Evolutionary conservation across 2,797 vertebrate species (phyloP).

Genomic region (Adelosebastes latens): DNA sequence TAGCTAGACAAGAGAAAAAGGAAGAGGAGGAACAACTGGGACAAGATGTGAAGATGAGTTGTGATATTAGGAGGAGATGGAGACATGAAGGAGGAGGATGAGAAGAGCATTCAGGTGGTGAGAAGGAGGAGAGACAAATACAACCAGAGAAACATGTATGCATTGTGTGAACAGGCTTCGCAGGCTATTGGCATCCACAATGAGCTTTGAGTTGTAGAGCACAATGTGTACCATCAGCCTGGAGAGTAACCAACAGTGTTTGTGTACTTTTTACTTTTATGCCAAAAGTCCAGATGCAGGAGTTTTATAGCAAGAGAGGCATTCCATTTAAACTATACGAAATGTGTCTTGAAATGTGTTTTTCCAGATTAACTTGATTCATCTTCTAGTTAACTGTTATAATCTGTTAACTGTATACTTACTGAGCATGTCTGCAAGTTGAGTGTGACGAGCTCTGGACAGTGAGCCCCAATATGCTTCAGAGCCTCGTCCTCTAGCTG

Average conservation of each 20-base stretch:
- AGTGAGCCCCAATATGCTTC: slow-evolving; percentile 94
- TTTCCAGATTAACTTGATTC: not conserved
- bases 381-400: not conserved
- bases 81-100: not conserved
- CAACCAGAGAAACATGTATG: slow-evolving; percentile 1
- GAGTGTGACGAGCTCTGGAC: slow-evolving; percentile 94
- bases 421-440: slow-evolving; percentile 96
- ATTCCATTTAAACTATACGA: not conserved
- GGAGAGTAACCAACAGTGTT: not conserved
- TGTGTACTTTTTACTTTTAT: not conserved
- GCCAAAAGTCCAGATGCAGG: not conserved
- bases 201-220: not conserved
- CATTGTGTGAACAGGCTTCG: slow-evolving; percentile 25
- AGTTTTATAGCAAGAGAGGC: not conserved
- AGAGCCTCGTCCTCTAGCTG: slow-evolving; percentile 97
- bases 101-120: not conserved
- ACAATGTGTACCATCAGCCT: not conserved
- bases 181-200: not conserved
- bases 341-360: not conserved
- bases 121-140: not conserved
- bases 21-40: slow-evolving; percentile 1
- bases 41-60: not conserved
- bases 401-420: slow-evolving; percentile 69
- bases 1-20: not conserved
- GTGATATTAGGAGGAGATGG: slow-evolving; percentile 4